Conservation (phyloP, 1,140 invertebrate genomes). For the Leptinotarsa defecta region DNA sequence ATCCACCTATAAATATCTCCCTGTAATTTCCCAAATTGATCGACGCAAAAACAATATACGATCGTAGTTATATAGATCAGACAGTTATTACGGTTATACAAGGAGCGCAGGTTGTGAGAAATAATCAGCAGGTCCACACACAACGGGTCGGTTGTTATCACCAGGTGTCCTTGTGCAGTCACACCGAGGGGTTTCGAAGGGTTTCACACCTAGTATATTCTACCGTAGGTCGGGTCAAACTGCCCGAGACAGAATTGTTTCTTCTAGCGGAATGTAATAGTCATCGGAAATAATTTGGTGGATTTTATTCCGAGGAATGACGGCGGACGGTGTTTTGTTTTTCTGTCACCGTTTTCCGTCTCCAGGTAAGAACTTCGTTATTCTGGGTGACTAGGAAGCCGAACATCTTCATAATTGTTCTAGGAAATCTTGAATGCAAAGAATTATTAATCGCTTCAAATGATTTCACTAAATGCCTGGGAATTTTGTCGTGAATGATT, state of each 20-base stretch:
- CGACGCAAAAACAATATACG: slow-evolving; percentile 1
- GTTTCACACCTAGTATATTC: not conserved
- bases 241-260: not conserved
- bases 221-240: not conserved
- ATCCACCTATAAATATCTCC: not conserved
- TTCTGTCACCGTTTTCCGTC: not conserved
- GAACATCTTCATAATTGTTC: not conserved
- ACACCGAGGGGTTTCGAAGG: not conserved
- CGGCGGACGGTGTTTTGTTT: not conserved
- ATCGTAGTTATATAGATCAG: slow-evolving; percentile 1
- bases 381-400: not conserved
- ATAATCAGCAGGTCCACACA: slow-evolving; percentile 22
- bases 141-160: slow-evolving; percentile 14
- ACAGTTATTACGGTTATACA: slow-evolving; percentile 14
- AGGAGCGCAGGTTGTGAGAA: slow-evolving; percentile 12
- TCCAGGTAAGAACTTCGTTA: not conserved
- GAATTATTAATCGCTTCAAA: not conserved
- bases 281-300: not conserved
- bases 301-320: not conserved
- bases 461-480: not conserved
- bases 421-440: not conserved
- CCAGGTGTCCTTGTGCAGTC: slow-evolving; percentile 17
- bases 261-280: not conserved
- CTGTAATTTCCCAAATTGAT: slow-evolving; percentile 17
- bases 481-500: not conserved